Percentiles rank a stretch among this genome's conserved stretches.
Evolutionary conservation across 2,888 invertebrate species (phyloP).

Genomic region (Parnassius mnemosyne): DNA sequence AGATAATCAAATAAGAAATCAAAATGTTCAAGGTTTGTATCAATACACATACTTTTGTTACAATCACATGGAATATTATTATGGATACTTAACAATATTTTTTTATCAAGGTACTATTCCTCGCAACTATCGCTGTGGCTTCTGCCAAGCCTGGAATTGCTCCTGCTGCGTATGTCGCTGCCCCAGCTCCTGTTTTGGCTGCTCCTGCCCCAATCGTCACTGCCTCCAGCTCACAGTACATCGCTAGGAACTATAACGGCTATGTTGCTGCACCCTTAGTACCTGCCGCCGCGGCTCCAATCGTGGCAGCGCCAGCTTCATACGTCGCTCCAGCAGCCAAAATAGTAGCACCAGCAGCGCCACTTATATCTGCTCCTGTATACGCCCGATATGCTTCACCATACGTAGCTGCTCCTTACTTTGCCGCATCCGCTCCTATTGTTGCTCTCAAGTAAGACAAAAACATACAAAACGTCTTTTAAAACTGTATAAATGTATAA

Average conservation of each 20-base stretch:
- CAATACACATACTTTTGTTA: too few relatives aligned
- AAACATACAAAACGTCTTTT: not conserved
- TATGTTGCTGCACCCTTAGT: constrained; percentile 49
- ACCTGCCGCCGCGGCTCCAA: constrained; percentile 46
- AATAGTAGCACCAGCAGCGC: constrained; percentile 37
- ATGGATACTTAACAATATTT: not conserved
- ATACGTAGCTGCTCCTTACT: constrained; percentile 29
- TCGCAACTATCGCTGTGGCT: constrained; percentile 51
- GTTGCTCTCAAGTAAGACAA: constrained; percentile 38
- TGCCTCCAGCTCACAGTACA: constrained; percentile 83
- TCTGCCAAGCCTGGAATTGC: constrained; percentile 49
- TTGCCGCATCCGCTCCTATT: constrained; percentile 38
- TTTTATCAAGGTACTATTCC: constrained; percentile 50
- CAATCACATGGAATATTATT: too few relatives aligned
- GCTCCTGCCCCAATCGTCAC: constrained; percentile 81
- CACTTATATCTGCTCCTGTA: constrained; percentile 2
- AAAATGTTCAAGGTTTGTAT: constrained; percentile 49
- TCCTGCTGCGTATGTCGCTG: constrained; percentile 52
- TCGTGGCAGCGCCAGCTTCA: constrained; percentile 50
- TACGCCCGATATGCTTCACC: constrained; percentile 7
- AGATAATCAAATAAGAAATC: constrained; percentile 44
- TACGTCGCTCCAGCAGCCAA: constrained; percentile 48
- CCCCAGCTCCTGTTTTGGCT: constrained; percentile 50
- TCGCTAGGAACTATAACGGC: constrained; percentile 82
- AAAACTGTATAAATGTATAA: constrained; percentile 1